phyloP scores from a whole-genome alignment of 2,888 invertebrate genomes.

The Tinea trinotella region DNA sequence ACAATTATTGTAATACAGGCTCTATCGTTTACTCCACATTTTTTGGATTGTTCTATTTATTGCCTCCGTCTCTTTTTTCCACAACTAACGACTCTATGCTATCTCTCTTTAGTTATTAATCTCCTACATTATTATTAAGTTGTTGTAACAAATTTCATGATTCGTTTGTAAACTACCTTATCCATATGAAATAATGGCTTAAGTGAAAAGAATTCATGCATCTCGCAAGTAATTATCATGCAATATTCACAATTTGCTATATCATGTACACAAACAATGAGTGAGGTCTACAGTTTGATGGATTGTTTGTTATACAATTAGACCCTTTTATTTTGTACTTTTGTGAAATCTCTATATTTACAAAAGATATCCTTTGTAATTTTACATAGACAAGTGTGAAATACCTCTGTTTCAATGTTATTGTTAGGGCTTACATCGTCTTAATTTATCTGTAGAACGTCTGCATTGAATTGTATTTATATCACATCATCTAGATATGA shows the following conservation, averaged over 20 bases:
- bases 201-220: background rate
- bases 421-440: too few relatives aligned
- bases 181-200: background rate
- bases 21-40: too few relatives aligned
- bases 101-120: background rate
- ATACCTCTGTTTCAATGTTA: too few relatives aligned
- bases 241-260: conserved; percentile 6
- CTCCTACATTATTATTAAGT: background rate
- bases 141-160: background rate
- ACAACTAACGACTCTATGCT: background rate
- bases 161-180: background rate
- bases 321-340: background rate
- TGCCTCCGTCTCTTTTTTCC: too few relatives aligned
- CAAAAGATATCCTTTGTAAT: too few relatives aligned
- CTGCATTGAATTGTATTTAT: too few relatives aligned
- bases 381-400: too few relatives aligned
- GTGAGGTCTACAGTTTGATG: background rate
- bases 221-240: background rate
- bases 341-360: conserved; percentile 8
- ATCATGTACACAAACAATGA: background rate
- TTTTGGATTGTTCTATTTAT: too few relatives aligned
- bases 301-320: background rate
- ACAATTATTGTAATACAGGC: too few relatives aligned
- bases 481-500: too few relatives aligned
- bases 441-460: too few relatives aligned